Evolutionary conservation across 2,797 vertebrate genomes (phyloP), one percentile per base, ranked within the genome.

Genomic region (Psittacula echo): DNA sequence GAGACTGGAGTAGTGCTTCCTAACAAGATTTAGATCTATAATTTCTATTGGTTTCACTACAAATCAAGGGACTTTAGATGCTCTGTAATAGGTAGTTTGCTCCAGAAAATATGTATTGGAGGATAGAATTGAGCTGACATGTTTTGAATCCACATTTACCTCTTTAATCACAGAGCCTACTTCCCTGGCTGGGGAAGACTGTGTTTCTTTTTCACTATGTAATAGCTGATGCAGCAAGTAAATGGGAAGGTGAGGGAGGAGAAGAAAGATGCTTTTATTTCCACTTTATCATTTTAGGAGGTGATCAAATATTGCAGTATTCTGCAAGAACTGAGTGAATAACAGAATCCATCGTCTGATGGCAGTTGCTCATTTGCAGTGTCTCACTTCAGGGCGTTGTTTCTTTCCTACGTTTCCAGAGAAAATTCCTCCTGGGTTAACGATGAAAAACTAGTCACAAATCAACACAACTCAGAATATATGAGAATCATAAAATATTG

Each of bases 371-470:
- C 30, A 1, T 83, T 91, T 73, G 73, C 89, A 79, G 70, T 30
- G 26, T 62, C 91, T 96, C 77, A 71, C 80, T 93, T 79, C 78
- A 66, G 95, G 93, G 81, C 20, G 13, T 91, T 93, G 83, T 22
- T 96, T 62, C 68, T 66, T 71, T 53, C 74, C 74, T 54, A 34
- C 58, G 34, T 85, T 94, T 83, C 84, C 86, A 93, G 77, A 90
- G 90, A 77, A 95, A 78, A 95, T 72, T 85, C 90, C 88, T 94
- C 86, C n/a, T 11, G 3, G 90, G 61, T 58, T 72, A 78, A 58
- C 20, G 77, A 94, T 85, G 91, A 91, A 92, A 97, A 93, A 80
- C 71, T 72, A 72, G 88, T 90, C 68, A 94, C 95, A 96, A 94
- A 95, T 94, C 95, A 94, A 58, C 95, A 89, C 86, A 77, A 21